Conservation (phyloP, 2,888 invertebrate genomes). For the Sclerodermus sp. region DNA sequence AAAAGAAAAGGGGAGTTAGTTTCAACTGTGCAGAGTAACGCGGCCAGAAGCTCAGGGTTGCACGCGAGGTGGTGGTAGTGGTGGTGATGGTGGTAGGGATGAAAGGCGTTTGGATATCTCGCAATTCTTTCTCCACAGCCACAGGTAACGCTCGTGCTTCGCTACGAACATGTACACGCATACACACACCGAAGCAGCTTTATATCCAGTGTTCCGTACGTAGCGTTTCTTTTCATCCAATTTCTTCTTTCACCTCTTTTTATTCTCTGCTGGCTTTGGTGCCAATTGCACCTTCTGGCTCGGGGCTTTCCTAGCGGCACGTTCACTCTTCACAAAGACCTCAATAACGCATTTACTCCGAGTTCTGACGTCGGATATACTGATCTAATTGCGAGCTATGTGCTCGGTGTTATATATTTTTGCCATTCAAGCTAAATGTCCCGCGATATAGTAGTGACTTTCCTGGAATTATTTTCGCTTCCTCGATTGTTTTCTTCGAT, state of each 20-base stretch:
- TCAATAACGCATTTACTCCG: background rate
- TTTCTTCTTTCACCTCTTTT: background rate
- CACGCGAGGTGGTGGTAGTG: no score
- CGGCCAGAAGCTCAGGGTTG: no score
- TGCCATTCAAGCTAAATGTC: background rate
- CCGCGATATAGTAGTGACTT: background rate
- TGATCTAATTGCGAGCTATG: background rate
- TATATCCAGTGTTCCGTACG: background rate
- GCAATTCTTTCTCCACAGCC: background rate
- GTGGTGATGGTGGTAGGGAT: no score
- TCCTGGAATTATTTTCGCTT: no score
- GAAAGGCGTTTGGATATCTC: background rate
- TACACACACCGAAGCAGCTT: background rate
- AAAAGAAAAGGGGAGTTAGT: no score
- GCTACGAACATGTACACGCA: background rate
- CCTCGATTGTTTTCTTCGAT: no score
- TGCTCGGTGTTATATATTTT: background rate
- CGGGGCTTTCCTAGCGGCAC: constrained; percentile 3
- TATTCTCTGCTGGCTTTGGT: background rate
- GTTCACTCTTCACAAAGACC: background rate
- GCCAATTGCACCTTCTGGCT: constrained; percentile 5
- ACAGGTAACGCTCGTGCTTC: background rate
- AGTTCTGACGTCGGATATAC: background rate
- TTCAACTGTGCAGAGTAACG: no score
- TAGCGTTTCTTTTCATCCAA: background rate